Evolutionary conservation across 2,888 invertebrate genomes (phyloP).

Genomic region (Drosophila fulvimacula): DNA sequence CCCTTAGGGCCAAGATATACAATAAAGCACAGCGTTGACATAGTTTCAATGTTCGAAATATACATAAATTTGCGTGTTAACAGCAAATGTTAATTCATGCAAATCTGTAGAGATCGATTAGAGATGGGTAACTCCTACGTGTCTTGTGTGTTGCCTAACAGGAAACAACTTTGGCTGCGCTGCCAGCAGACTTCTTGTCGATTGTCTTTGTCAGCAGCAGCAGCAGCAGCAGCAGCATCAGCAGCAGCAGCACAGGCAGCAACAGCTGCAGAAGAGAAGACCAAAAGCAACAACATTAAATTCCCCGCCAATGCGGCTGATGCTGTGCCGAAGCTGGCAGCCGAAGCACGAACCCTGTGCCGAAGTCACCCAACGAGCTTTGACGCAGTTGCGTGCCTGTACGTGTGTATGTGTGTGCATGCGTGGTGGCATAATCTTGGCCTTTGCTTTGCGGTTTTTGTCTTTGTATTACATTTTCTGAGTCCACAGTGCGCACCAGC

Average conservation of each 20-base stretch:
- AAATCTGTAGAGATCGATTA: background rate
- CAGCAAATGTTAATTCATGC: conserved; percentile 17
- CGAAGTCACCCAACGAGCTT: conserved; percentile 45
- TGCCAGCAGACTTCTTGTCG: conserved; percentile 55
- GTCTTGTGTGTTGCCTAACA: conserved; percentile 12
- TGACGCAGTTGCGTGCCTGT: conserved; percentile 28
- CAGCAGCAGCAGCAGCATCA: background rate
- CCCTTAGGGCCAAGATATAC: background rate
- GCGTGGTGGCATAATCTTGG: conserved; percentile 75
- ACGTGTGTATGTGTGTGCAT: conserved; percentile 28
- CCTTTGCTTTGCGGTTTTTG: conserved; percentile 66
- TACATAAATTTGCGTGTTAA: conserved; percentile 18
- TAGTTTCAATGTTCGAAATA: background rate
- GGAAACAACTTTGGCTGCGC: conserved; percentile 16
- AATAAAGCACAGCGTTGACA: conserved; percentile 11
- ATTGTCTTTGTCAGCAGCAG: conserved; percentile 19
- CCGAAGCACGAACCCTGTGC: conserved; percentile 29
- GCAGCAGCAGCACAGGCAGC: conserved; percentile 4
- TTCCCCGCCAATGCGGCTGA: conserved; percentile 31
- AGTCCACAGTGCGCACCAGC: conserved; percentile 43
- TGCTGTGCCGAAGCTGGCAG: conserved; percentile 34
- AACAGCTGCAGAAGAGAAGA: background rate
- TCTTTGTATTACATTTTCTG: conserved; percentile 51
- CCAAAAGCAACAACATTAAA: conserved; percentile 13
- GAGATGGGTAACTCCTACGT: background rate